phyloP scores from a whole-genome alignment of 23 tunicate species.

The Botrylloides violaceus region DNA sequence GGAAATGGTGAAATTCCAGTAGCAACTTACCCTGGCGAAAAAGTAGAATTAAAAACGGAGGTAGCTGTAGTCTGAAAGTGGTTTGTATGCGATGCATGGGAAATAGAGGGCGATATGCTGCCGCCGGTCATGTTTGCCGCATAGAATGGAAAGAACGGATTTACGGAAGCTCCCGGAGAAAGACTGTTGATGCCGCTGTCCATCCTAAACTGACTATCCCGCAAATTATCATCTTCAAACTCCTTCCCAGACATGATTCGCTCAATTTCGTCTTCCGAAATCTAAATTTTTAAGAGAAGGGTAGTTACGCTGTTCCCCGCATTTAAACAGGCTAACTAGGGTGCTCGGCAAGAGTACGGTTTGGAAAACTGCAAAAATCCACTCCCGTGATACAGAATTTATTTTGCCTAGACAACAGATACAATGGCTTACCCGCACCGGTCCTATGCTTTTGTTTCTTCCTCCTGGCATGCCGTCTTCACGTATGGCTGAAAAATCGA shows the following conservation, averaged over 20 bases:
- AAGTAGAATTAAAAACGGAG: slow-evolving; percentile 1
- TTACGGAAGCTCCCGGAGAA: slow-evolving; percentile 8
- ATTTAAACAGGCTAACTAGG: too few species aligned
- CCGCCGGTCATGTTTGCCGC: slow-evolving; percentile 14
- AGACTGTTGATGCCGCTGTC: slow-evolving; percentile 12
- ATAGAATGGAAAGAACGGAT: slow-evolving; percentile 33
- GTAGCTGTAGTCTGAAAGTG: slow-evolving; percentile 9
- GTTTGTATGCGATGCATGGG: not conserved
- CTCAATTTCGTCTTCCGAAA: slow-evolving; percentile 85
- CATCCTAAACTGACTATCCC: slow-evolving; percentile 24
- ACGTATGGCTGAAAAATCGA: slow-evolving; percentile 71
- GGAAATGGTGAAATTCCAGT: not conserved
- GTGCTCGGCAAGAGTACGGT: too few species aligned
- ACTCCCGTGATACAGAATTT: too few species aligned
- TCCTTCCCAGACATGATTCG: slow-evolving; percentile 85
- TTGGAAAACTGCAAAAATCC: too few species aligned
- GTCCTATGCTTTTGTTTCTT: slow-evolving; percentile 95
- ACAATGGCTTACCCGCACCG: slow-evolving; percentile 46
- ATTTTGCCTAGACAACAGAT: not conserved
- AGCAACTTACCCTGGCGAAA: slow-evolving; percentile 2
- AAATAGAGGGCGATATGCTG: slow-evolving; percentile 3
- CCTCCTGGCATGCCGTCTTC: slow-evolving; percentile 99
- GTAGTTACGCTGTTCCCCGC: too few species aligned
- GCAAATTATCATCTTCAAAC: slow-evolving; percentile 65
- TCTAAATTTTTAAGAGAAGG: slow-evolving; percentile 19